Evolutionary conservation across 2,797 vertebrate species (phyloP), one percentile per base, ranked within the genome.

Genomic region (Acanthurus lineatus): DNA sequence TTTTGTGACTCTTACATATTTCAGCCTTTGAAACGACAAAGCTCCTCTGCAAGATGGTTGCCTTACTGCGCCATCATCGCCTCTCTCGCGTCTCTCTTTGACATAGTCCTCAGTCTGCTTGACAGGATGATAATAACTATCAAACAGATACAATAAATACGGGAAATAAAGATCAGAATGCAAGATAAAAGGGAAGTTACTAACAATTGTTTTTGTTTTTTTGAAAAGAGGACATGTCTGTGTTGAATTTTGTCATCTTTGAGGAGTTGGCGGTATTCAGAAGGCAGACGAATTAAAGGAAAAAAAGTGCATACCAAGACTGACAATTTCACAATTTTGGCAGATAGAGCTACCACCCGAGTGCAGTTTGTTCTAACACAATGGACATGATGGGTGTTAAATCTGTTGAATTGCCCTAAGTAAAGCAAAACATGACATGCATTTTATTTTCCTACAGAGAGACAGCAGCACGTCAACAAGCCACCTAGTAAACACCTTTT

Each of bases 81-180:
- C 66, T 82, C 76, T 63, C 80, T 79, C 64, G 40, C 20, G 16
- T 75, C 76, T 86, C 54, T 72, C 28, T 77, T 53, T 83, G 82
- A 89, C 78, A 85, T 83, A 85, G 77, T 85, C 72, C 61, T 85
- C 82, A 56, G 73, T 67, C 51, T 16, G 71, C 38, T 14, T 86
- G 91, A 90, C 88, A 87, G 72, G 48, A 79, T 61, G 69, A 85
- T 88, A 82, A 87, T 69, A 86, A 72, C 82, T 56, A 86, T 90
- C 88, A 89, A 84, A 92, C 42, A 8, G 74, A 87, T 86, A 81
- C 61, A 67, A 87, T 82, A 88, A 91, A 92, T 80, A 91, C 70
- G 70, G 59, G 84, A 82, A 91, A 91, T 69, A 68, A 81, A 88
- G 79, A 90, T 70, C 84, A 82, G 48, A 85, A 79, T 64, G 54